Evolutionary conservation across 37 sponge, comb jelly and placozoan genomes (phyloP).

Genomic region (Ianthella basta): DNA sequence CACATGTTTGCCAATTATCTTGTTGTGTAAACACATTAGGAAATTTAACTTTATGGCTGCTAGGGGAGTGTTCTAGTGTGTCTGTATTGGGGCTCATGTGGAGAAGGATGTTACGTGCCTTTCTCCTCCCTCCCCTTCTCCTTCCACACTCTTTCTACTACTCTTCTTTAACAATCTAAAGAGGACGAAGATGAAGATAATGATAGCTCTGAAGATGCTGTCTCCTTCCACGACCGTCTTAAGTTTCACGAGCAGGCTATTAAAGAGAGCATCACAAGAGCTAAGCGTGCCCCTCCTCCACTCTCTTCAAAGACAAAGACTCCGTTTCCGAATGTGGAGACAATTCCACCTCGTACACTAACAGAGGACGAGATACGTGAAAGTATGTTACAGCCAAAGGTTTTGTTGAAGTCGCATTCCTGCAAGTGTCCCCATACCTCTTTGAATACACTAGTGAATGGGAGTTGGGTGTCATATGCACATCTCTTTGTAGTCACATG

Average conservation of each 20-base stretch:
- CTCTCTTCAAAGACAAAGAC: too few species aligned
- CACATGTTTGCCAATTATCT: too few species aligned
- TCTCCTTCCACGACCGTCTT: not conserved
- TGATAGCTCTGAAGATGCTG: not conserved
- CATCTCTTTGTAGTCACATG: too few species aligned
- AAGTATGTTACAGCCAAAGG: not conserved
- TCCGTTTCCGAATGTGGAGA: not conserved
- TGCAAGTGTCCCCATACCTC: not conserved
- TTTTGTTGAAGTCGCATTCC: too few species aligned
- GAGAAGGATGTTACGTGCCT: not conserved
- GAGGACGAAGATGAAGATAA: not conserved
- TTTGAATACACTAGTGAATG: not conserved
- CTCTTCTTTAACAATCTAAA: not conserved
- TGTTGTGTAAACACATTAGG: too few species aligned
- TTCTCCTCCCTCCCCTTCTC: not conserved
- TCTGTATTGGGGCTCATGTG: too few species aligned
- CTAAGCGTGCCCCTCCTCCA: too few species aligned
- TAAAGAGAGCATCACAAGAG: too few species aligned
- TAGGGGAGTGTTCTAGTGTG: too few species aligned
- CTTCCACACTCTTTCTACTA: not conserved
- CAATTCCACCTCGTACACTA: not conserved
- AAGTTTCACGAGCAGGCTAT: conserved; percentile 14
- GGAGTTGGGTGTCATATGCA: too few species aligned
- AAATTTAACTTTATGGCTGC: too few species aligned
- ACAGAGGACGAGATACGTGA: conserved; percentile 5